Evolutionary conservation across 2,113 vertebrate species (phyloP), one percentile per base, ranked within the genome.

Genomic region (Morone saxatilis): DNA sequence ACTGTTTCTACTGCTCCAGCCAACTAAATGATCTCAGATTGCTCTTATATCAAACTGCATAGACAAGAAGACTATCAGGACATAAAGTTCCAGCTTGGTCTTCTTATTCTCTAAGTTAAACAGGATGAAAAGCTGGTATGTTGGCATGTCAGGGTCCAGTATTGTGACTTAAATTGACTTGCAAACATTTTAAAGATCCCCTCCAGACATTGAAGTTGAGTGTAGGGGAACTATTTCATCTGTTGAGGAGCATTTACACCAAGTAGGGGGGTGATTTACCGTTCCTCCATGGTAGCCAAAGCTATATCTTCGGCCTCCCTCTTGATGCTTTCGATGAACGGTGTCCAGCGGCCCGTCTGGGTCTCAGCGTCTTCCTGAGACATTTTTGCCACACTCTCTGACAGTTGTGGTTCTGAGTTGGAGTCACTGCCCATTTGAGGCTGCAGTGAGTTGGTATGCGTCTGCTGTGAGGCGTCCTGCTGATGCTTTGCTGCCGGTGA

Each of bases 291-390:
- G n/a, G 86, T 89, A 14, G 91, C 93, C 57, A 94, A 40, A 59
- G 92, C 94, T 1, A 88, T 84, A 17, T 86, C 92, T 69, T 96
- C 95, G 0, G 94, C 94, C 73, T 96, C 93, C 84, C 53, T 93
- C 82, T 88, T 94, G 80, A 95, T 94, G 87, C 68, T 94, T 78
- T 95, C 91, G 1, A 96, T 93, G 50, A 96, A 93, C 0, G 94
- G 94, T 0, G 94, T 95, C 95, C 95, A 95, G 72, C 93, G 93
- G 53, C 92, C 94, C 0, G 95, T 95, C 79, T 95, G 95, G 4
- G 94, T 96, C 89, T 95, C 95, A 1, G 94, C 95, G 3, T 96
- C 95, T 71, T 95, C 94, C 68, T 83, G 89, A 71, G 70, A 75
- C 1, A 16, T 60, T 66, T 83, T 84, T 4, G 75, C 7, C 10